These are phyloP conservation scores for Drosophila watanabei DNA, from an alignment of 1,140 invertebrate genomes.

Conservation along the genomic window DNA sequence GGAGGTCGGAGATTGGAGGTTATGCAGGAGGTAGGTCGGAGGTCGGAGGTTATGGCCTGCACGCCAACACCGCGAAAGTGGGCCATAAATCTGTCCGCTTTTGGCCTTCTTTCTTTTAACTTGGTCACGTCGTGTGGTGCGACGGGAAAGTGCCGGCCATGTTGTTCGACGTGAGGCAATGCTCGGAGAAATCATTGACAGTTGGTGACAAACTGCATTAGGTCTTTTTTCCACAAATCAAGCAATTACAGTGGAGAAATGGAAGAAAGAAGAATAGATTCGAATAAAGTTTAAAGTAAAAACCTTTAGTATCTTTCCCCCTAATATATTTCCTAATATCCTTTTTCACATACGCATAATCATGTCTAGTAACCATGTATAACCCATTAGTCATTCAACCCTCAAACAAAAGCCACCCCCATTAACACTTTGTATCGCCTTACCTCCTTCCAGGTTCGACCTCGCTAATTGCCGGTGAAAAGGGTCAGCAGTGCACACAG, in stretches of 20 bases:
- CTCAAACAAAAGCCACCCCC: conserved; percentile 1
- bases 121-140: conserved; percentile 19
- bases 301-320: too few species aligned
- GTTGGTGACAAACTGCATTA: conserved; percentile 28
- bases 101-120: conserved; percentile 26
- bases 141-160: conserved; percentile 2
- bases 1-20: conserved; percentile 42
- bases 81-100: conserved; percentile 37
- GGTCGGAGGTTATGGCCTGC: conserved; percentile 49
- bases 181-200: conserved; percentile 18
- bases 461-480: conserved; percentile 31
- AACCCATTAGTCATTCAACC: conserved; percentile 22
- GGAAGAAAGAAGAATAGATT: neutral
- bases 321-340: too few species aligned
- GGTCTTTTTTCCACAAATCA: conserved; percentile 25
- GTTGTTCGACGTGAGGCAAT: conserved; percentile 10
- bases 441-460: conserved; percentile 20
- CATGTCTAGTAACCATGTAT: neutral
- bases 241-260: conserved; percentile 15
- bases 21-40: conserved; percentile 23
- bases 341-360: neutral
- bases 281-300: too few species aligned
- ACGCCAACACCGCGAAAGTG: conserved; percentile 39
- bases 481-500: conserved; percentile 17
- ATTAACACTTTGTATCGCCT: conserved; percentile 21